These are phyloP conservation scores for Emys orbicularis DNA, from an alignment of 2,797 vertebrate genomes.

Conservation along the genomic window DNA sequence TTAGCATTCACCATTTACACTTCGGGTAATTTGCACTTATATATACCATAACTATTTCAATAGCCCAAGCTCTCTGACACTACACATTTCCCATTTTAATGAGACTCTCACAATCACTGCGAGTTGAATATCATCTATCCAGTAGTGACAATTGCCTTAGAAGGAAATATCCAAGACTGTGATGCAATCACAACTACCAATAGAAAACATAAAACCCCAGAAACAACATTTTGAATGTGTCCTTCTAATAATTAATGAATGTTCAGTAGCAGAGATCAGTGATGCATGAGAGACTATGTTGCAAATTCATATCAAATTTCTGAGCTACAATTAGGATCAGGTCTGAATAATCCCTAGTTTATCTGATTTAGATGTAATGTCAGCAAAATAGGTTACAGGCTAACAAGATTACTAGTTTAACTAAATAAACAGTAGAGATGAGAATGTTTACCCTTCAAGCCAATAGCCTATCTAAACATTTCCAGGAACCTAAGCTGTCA, in stretches of 20 bases:
- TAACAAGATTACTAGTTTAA: not conserved
- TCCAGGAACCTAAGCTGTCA: not conserved
- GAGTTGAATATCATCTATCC: not conserved
- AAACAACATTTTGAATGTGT: not conserved
- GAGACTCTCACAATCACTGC: not conserved
- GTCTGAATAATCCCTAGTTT: not conserved
- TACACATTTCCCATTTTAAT: not conserved
- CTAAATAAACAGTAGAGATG: not conserved
- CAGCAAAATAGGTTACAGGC: not conserved
- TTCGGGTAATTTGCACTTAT: not conserved
- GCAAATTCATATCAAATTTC: not conserved
- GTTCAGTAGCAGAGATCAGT: fast-evolving
- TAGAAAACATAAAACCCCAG: not conserved
- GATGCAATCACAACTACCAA: not conserved
- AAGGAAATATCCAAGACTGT: not conserved
- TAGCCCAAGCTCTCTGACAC: not conserved
- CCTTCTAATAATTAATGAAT: not conserved
- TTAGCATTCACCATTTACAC: not conserved
- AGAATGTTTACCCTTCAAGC: not conserved
- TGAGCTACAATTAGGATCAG: not conserved
- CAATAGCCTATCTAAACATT: not conserved
- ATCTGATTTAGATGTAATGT: not conserved
- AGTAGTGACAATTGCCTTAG: not conserved
- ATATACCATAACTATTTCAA: not conserved
- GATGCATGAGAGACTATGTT: not conserved